Base-by-base conservation (phyloP, 1,140 invertebrate species). In the Scaptomyza pallida region DNA sequence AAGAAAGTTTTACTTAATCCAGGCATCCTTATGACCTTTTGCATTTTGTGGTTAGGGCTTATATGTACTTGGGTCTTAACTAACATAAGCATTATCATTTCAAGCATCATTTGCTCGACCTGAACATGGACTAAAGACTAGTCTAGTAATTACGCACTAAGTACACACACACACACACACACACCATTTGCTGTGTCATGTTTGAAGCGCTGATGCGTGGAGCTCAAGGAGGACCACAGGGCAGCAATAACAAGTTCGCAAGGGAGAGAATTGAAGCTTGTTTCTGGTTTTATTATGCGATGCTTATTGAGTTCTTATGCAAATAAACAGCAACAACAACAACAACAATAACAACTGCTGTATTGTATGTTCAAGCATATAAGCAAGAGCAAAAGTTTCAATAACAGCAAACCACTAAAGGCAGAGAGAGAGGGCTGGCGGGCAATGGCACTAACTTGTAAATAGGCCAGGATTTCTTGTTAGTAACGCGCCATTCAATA, bases 381-480 rank as follows among this genome's bases (percentile, higher is more conserved):
- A 48, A 50, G 62, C 65, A 69, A 30, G 15, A 30, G 47, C 15
- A 40, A 41, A 30, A 64, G 30, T 55, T 64, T 9, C 41, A 70
- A 70, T 70, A 64, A 71, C 51, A 71, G 61, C 60, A 47, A 55
- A 56, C 17, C 60, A 33, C 61, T 57, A 52, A 51, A 71, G 52
- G 35, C 33, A 37, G 3, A 12, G 33, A 12, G 33, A 12, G n/a
- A 4, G 33, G 3, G 12, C 13, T 16, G 9, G 17, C 16, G 45
- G 15, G 55, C 15, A 44, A 15, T 33, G 13, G 41, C 45, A 52
- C 26, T 56, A 68, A 70, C 61, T 74, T 64, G 69, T 63, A 86
- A 86, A 81, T 88, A 77, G 81, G 82, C 73, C 81, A 88, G 82
- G 74, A 78, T 68, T 88, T 78, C 82, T 86, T 88, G 82, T 75